Percentiles rank a stretch among this genome's conserved stretches.
Evolutionary conservation across 1,140 invertebrate genomes (phyloP).

Genomic region (Rhopalosiphum padi): DNA sequence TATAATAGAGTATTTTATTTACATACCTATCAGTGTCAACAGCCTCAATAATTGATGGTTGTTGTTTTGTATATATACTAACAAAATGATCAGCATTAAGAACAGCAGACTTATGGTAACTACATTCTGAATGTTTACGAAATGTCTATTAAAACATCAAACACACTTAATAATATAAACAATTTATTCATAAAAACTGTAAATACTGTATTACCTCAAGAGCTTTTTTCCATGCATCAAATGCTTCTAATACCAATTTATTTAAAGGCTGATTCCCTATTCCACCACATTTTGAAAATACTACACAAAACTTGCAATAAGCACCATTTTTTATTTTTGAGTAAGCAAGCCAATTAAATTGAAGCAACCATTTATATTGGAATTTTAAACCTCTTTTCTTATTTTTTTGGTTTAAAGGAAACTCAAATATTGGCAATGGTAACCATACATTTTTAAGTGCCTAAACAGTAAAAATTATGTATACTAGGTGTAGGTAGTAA

Average conservation of each 20-base stretch:
- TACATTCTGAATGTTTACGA: background rate
- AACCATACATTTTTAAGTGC: background rate
- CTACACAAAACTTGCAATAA: too few relatives aligned
- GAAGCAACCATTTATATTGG: background rate
- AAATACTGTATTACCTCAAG: background rate
- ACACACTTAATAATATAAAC: background rate
- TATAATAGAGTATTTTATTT: background rate
- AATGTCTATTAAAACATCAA: background rate
- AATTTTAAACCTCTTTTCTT: slow-evolving; percentile 11
- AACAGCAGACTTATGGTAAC: background rate
- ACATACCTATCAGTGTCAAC: background rate
- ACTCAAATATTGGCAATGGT: background rate
- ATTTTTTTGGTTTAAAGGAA: background rate
- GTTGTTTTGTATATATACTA: background rate
- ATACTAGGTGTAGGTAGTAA: too few relatives aligned
- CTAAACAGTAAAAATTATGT: background rate
- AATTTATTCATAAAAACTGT: background rate
- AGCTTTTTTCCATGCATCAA: background rate
- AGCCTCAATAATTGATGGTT: background rate
- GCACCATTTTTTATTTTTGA: too few relatives aligned
- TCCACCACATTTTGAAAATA: background rate
- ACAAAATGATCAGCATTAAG: background rate
- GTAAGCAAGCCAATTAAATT: background rate
- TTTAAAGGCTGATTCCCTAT: background rate
- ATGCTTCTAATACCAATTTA: background rate